These are phyloP conservation scores for Laspeyria flexula DNA, from an alignment of 2,888 invertebrate species.

Conservation along the genomic window DNA sequence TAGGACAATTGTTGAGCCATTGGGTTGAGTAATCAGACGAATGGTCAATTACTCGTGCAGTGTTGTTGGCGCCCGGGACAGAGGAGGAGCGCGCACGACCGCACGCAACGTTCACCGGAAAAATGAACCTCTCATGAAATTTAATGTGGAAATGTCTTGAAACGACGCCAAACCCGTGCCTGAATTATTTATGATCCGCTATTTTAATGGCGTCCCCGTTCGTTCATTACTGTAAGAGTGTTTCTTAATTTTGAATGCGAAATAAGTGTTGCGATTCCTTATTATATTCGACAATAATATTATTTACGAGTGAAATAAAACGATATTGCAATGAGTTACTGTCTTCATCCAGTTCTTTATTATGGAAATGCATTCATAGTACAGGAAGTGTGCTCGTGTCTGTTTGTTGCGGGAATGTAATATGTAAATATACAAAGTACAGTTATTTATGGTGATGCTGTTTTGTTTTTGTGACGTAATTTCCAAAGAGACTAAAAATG, in stretches of 20 bases:
- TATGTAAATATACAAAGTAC: slow-evolving; percentile 39
- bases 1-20: slow-evolving; percentile 15
- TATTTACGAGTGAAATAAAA: slow-evolving; percentile 36
- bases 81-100: slow-evolving; percentile 51
- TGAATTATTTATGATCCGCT: slow-evolving; percentile 84
- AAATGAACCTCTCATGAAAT: slow-evolving; percentile 85
- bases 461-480: slow-evolving; percentile 41
- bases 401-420: slow-evolving; percentile 24
- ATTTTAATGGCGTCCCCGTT: slow-evolving; percentile 81
- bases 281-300: slow-evolving; percentile 51
- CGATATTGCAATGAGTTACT: slow-evolving; percentile 44
- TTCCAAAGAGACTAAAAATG: slow-evolving; percentile 36
- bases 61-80: slow-evolving; percentile 30
- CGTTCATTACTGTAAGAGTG: slow-evolving; percentile 79
- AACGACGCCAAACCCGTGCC: slow-evolving; percentile 81
- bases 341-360: slow-evolving; percentile 26
- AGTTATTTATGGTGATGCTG: slow-evolving; percentile 39
- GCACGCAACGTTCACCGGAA: slow-evolving; percentile 67
- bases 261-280: slow-evolving; percentile 61
- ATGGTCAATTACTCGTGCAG: slow-evolving; percentile 60
- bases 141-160: slow-evolving; percentile 85
- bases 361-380: slow-evolving; percentile 39
- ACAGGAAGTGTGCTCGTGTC: slow-evolving; percentile 29
- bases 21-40: slow-evolving; percentile 35
- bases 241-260: slow-evolving; percentile 78